These are phyloP conservation scores for Bombus difficillimus DNA, from an alignment of 1,140 invertebrate genomes.

Conservation along the genomic window DNA sequence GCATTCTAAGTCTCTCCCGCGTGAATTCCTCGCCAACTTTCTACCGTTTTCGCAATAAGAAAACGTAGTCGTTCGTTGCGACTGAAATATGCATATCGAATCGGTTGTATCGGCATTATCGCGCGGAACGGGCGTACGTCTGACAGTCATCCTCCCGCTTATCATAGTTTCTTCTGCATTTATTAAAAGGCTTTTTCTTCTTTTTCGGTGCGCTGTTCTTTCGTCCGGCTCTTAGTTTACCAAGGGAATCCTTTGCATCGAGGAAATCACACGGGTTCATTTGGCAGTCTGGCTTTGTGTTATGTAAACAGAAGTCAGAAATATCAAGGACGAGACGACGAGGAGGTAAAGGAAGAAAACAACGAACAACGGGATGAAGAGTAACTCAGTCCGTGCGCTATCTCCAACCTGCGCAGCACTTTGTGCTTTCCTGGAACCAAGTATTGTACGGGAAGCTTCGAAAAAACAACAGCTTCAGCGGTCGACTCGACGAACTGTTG, in stretches of 20 bases:
- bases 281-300: slow-evolving; percentile 64
- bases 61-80: not conserved
- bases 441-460: slow-evolving; percentile 17
- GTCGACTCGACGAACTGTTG: slow-evolving; percentile 35
- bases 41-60: not conserved
- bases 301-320: slow-evolving; percentile 63
- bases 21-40: not conserved
- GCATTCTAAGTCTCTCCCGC: not conserved
- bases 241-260: slow-evolving; percentile 62
- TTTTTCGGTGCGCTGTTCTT: not conserved
- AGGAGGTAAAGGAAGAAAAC: not conserved
- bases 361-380: too few relatives aligned
- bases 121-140: not conserved
- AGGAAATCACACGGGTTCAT: slow-evolving; percentile 67
- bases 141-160: not conserved
- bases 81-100: not conserved
- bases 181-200: slow-evolving; percentile 15
- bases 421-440: not conserved
- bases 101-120: not conserved
- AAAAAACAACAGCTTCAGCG: slow-evolving; percentile 29
- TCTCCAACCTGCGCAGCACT: slow-evolving; percentile 7
- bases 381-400: not conserved
- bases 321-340: not conserved
- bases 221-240: slow-evolving; percentile 56
- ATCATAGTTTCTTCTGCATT: slow-evolving; percentile 16